phyloP scores from a whole-genome alignment of 2,113 vertebrate genomes.

The Phalacrocorax brasilianus region DNA sequence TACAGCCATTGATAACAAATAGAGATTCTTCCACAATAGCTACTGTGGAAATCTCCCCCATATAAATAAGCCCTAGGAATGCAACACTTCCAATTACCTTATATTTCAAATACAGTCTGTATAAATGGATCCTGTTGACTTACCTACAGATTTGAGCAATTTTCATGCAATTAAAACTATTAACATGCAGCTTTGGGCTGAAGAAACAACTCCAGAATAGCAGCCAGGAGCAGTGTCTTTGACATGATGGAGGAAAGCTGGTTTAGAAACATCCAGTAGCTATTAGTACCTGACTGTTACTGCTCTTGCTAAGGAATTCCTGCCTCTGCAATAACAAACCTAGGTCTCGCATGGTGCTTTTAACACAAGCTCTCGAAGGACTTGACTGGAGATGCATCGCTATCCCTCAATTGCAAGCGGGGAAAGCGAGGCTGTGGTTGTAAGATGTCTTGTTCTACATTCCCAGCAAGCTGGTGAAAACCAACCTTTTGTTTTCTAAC shows the following conservation, averaged over 20 bases:
- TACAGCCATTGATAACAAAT: neutral
- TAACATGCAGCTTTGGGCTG: neutral
- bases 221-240: neutral
- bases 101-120: neutral
- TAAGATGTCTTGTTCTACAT: neutral
- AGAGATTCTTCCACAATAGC: neutral
- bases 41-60: neutral
- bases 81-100: neutral
- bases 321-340: neutral
- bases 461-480: neutral
- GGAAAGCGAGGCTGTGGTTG: neutral
- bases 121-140: neutral
- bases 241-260: neutral
- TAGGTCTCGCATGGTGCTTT: neutral
- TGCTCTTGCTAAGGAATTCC: neutral
- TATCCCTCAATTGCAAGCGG: neutral
- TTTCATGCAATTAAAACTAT: neutral
- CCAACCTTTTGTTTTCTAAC: neutral
- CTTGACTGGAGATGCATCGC: neutral
- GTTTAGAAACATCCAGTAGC: neutral
- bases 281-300: neutral
- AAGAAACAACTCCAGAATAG: neutral
- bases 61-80: neutral
- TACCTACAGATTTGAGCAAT: neutral
- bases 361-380: neutral